phyloP scores from a whole-genome alignment of 2,888 invertebrate species.

The Amiota communis region DNA sequence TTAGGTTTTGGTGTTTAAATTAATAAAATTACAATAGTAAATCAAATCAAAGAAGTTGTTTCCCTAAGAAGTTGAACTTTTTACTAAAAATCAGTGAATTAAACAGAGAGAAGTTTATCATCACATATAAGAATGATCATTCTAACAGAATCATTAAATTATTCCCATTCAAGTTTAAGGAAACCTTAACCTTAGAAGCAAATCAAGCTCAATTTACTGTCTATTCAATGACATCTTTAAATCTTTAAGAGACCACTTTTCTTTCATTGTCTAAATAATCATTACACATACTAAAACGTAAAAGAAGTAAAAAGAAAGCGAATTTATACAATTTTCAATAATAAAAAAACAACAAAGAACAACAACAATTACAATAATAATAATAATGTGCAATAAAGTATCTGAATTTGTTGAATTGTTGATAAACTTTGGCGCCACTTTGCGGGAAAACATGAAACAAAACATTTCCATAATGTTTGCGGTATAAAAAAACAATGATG shows the following conservation, averaged over 20 bases:
- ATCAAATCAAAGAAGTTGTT: background rate
- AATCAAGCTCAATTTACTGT: too few relatives aligned
- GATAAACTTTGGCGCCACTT: conserved; percentile 69
- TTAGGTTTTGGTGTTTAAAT: conserved; percentile 22
- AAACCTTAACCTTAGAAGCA: too few relatives aligned
- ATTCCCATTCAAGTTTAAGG: too few relatives aligned
- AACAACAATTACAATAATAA: conserved; percentile 40
- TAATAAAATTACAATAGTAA: background rate
- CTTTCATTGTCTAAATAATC: background rate
- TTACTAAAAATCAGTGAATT: conserved; percentile 4
- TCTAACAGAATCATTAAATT: too few relatives aligned
- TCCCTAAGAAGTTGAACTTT: conserved; percentile 19
- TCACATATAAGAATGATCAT: too few relatives aligned
- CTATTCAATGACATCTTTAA: too few relatives aligned
- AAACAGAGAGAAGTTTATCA: background rate
- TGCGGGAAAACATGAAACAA: conserved; percentile 56
- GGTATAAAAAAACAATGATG: conserved; percentile 16
- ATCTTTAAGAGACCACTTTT: background rate
- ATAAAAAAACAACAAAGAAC: conserved; percentile 40
- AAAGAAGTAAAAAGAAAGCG: conserved; percentile 9
- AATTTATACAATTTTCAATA: conserved; percentile 52
- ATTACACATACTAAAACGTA: background rate
- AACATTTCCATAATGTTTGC: conserved; percentile 29
- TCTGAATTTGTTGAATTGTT: conserved; percentile 67
- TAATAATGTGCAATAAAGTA: conserved; percentile 68